Conservation (phyloP, 2,113 vertebrate species). For the Arizona elegans region DNA sequence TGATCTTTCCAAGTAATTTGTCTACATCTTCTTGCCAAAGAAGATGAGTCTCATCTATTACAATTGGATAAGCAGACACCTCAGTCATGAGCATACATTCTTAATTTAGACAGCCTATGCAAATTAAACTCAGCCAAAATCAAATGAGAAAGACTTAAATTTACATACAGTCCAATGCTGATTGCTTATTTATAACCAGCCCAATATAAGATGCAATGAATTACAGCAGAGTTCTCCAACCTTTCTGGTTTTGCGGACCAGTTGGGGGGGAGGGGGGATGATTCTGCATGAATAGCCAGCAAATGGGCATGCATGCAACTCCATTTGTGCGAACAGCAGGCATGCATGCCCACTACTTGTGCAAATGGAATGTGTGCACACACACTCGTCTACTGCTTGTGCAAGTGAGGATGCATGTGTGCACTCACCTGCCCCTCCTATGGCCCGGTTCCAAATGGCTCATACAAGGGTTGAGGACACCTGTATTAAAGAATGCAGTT, state of each 20-base stretch:
- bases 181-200: background rate
- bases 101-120: background rate
- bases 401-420: background rate
- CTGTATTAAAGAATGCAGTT: background rate
- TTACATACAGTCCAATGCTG: background rate
- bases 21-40: background rate
- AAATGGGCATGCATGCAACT: background rate
- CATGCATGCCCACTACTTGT: background rate
- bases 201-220: background rate
- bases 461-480: too few relatives aligned
- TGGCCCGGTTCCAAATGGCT: too few relatives aligned
- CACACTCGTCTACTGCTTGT: background rate
- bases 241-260: background rate
- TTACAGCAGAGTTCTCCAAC: background rate
- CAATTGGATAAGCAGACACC: background rate
- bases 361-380: too few relatives aligned
- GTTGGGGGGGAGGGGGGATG: too few relatives aligned
- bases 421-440: too few relatives aligned
- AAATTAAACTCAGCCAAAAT: conserved; percentile 2
- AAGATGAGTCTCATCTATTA: background rate
- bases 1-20: background rate
- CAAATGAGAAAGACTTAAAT: background rate
- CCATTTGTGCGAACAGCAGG: background rate
- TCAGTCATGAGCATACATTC: background rate
- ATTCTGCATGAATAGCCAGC: background rate